Evolutionary conservation across 2,888 invertebrate species (phyloP).

Genomic region (Synergus gifuensis): DNA sequence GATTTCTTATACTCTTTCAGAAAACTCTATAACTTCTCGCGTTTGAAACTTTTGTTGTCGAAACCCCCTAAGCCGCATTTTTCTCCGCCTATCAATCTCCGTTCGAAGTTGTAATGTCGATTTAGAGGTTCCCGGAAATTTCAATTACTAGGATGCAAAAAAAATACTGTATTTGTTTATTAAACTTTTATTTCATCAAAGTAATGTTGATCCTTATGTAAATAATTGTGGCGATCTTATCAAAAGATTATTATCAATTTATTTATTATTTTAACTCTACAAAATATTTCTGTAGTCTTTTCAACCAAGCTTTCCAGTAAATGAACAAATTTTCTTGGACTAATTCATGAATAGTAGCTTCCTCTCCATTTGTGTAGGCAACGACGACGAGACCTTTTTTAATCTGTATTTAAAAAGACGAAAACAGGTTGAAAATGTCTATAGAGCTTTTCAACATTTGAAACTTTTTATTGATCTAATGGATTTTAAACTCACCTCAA

Average conservation of each 20-base stretch:
- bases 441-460: not conserved
- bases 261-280: not conserved
- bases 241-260: not conserved
- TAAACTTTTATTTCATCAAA: too few species aligned
- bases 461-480: too few species aligned
- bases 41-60: constrained; percentile 24
- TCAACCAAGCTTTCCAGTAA: constrained; percentile 86
- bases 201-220: too few species aligned
- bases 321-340: constrained; percentile 79
- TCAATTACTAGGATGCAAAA: constrained; percentile 5
- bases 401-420: constrained; percentile 74
- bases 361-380: constrained; percentile 85
- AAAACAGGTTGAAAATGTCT: constrained; percentile 3
- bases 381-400: constrained; percentile 83
- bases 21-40: constrained; percentile 25
- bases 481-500: too few species aligned
- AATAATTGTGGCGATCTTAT: too few species aligned
- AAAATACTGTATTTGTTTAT: too few species aligned
- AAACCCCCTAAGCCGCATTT: not conserved
- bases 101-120: not conserved
- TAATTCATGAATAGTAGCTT: constrained; percentile 83
- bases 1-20: not conserved
- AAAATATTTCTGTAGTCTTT: constrained; percentile 81
- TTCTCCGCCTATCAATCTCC: not conserved
- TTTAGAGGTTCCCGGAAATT: constrained; percentile 26